Base-by-base conservation (phyloP, 2,888 invertebrate species). In the Protonemura montana region DNA sequence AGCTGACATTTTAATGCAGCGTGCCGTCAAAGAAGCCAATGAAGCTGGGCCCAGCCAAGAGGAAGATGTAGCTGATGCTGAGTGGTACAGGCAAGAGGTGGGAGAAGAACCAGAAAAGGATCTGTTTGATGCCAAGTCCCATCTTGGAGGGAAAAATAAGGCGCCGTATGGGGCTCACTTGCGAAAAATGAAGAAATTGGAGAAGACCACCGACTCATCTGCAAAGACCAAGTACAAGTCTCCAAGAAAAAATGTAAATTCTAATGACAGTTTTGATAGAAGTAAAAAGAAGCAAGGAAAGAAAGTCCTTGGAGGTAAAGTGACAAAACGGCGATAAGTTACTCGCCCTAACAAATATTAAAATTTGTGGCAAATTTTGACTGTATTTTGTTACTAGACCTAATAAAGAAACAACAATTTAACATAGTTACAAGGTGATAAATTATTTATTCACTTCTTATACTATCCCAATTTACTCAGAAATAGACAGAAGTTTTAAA, bases 81-180 rank as follows among this genome's bases (percentile, higher is more conserved):
- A 95, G 88, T 98, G 98, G 92, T 98, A 96, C 91, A 93, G 95
- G 88, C 93, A 96, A 89, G 98, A 97, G 93, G 97, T 98, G 28
- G 98, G 98, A 42, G 95, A 95, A 89, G 97, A 96, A 90, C 98
- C 98, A 0, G 98, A 98, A 88, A 93, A 95, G 93, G 97, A 84
- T 16, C 13, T 84, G 84, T 84, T 84, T 76, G 84, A 84, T 29
- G 25, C 76, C 2, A 84, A 26, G 28, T 27, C 84, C 16, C 13
- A 59, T 28, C 76, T 28, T 2, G 84, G 84, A 13, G 84, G 59
- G 2, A 84, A 84, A 76, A 25, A 76, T 16, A 84, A 84, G 21
- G n/a, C 59, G 6, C 84, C 76, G 28, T 84, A 84, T 28, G 84
- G 84, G 6, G 84, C 29, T 16, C 42, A 28, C 13, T 76, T 76